phyloP scores from a whole-genome alignment of 2,113 vertebrate genomes.

The Vulpes lagopus region DNA sequence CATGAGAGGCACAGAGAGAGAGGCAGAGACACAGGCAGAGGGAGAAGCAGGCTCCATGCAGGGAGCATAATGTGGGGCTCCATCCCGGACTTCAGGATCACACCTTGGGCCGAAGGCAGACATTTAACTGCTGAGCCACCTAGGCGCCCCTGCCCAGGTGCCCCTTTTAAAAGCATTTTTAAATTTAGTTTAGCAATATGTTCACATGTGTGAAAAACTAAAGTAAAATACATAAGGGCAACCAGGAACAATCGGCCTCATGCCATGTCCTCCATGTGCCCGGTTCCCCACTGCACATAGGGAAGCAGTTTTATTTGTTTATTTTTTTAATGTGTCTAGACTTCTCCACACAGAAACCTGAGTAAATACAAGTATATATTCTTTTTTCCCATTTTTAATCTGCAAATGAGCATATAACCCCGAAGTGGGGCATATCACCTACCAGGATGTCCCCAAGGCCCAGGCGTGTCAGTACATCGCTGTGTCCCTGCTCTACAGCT shows the following conservation, averaged over 20 bases:
- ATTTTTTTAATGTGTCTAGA: background rate
- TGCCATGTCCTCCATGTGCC: background rate
- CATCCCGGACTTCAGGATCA: too few species aligned
- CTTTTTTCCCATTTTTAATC: background rate
- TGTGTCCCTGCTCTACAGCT: background rate
- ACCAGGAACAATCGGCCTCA: too few species aligned
- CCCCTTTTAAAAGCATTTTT: background rate
- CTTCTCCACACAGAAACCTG: background rate
- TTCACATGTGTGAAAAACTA: background rate
- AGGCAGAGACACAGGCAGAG: background rate
- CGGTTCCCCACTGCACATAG: background rate
- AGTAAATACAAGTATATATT: background rate
- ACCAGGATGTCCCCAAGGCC: background rate
- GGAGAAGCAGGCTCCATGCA: background rate
- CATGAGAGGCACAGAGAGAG: background rate
- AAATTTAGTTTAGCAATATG: background rate
- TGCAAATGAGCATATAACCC: background rate
- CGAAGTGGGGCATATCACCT: background rate
- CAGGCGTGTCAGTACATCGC: accelerated
- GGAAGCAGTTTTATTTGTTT: background rate
- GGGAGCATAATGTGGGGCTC: too few species aligned
- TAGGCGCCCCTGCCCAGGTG: background rate
- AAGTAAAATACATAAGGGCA: background rate
- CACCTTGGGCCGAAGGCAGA: background rate
- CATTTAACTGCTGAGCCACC: background rate